Evolutionary conservation across 2,797 vertebrate genomes (phyloP).

Genomic region (Protosalanx chinensis): DNA sequence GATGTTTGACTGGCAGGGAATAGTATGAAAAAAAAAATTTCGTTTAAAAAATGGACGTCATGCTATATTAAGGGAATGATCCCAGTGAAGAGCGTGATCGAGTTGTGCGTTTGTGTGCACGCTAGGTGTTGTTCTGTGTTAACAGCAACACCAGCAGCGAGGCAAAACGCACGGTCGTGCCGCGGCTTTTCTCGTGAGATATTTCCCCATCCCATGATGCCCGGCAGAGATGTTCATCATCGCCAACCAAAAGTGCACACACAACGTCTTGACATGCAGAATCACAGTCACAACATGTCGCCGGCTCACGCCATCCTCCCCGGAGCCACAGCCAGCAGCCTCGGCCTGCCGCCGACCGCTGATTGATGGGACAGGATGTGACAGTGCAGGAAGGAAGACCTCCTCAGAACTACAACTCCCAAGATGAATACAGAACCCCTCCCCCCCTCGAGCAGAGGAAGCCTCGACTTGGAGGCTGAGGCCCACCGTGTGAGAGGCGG

Average conservation of each 20-base stretch:
- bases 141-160: no score
- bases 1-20: slow-evolving; percentile 13
- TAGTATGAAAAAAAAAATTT: neutral
- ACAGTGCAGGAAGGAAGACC: slow-evolving; percentile 44
- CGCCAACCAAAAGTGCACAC: slow-evolving; percentile 26
- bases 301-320: slow-evolving; percentile 33
- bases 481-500: neutral
- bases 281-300: slow-evolving; percentile 33
- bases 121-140: neutral
- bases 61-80: neutral
- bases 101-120: neutral
- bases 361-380: slow-evolving; percentile 48
- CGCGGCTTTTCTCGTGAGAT: slow-evolving; percentile 28
- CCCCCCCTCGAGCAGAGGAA: neutral
- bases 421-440: slow-evolving; percentile 15
- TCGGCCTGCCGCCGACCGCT: slow-evolving; percentile 25
- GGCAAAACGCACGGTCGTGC: no score
- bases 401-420: slow-evolving; percentile 20
- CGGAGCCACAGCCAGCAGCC: slow-evolving; percentile 26
- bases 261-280: slow-evolving; percentile 19
- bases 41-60: neutral
- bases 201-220: slow-evolving; percentile 22
- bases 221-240: slow-evolving; percentile 16
- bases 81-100: neutral
- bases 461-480: neutral